These are phyloP conservation scores for Melieria omissa DNA, from an alignment of 2,888 invertebrate species.

Conservation along the genomic window DNA sequence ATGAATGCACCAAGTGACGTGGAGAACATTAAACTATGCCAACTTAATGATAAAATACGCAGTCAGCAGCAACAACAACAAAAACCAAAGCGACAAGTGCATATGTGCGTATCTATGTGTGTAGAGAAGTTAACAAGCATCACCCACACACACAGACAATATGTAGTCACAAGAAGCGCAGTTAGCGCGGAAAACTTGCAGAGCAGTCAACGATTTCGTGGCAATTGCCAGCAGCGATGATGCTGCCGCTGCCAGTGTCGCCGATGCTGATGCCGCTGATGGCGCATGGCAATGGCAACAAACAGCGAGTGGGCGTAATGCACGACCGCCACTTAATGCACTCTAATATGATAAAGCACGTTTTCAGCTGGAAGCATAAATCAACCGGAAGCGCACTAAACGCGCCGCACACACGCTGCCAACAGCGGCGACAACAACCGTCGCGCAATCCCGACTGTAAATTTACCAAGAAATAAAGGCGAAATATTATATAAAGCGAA, in stretches of 20 bases:
- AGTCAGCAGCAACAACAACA: background rate
- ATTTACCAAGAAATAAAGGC: constrained; percentile 3
- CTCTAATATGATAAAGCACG: constrained; percentile 62
- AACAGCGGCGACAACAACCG: background rate
- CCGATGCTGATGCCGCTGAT: too few relatives aligned
- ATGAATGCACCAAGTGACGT: background rate
- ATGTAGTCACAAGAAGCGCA: too few relatives aligned
- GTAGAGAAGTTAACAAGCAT: background rate
- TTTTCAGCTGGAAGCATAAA: constrained; percentile 58
- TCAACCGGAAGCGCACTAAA: constrained; percentile 50
- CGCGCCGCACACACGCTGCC: constrained; percentile 13
- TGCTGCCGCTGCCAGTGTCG: too few relatives aligned
- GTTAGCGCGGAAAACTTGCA: too few relatives aligned
- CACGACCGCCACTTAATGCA: constrained; percentile 44
- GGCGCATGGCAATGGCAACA: background rate
- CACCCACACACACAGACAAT: background rate
- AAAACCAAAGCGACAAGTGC: background rate
- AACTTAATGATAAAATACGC: constrained; percentile 37
- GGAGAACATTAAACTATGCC: background rate
- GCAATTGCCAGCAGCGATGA: too few relatives aligned
- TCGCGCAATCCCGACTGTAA: background rate
- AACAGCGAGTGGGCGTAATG: background rate
- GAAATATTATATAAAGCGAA: background rate
- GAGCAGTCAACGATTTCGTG: too few relatives aligned
- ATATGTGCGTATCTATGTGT: background rate